These are phyloP conservation scores for Cathartes aura DNA, from an alignment of 2,113 vertebrate species.

Conservation along the genomic window DNA sequence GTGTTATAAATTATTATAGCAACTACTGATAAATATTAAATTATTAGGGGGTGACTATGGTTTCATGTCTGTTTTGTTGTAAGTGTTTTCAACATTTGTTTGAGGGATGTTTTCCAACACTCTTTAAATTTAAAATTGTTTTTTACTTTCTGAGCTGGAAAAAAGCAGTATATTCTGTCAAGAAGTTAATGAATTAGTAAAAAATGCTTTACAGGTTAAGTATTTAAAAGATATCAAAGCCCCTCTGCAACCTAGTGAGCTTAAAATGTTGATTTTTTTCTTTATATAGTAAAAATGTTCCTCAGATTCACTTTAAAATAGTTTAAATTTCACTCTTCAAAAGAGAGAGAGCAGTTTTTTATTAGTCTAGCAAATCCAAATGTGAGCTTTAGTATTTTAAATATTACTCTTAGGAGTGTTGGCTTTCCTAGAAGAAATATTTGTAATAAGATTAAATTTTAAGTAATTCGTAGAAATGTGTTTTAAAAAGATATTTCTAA, in stretches of 20 bases:
- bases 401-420: slow-evolving; percentile 33
- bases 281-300: background rate
- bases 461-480: slow-evolving; percentile 2
- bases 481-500: slow-evolving; percentile 1
- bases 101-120: slow-evolving; percentile 20
- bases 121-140: slow-evolving; percentile 21
- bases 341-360: slow-evolving; percentile 17
- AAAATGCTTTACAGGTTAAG: background rate
- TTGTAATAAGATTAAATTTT: slow-evolving; percentile 18
- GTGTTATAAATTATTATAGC: slow-evolving; percentile 49
- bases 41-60: slow-evolving; percentile 37
- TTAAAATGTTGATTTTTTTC: background rate
- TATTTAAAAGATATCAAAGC: background rate
- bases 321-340: slow-evolving; percentile 23
- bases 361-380: slow-evolving; percentile 25
- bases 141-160: background rate
- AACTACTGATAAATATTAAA: slow-evolving; percentile 56
- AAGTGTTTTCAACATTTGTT: slow-evolving; percentile 43
- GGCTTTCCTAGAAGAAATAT: slow-evolving; percentile 36
- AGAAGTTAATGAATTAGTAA: slow-evolving; percentile 1
- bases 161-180: slow-evolving; percentile 13
- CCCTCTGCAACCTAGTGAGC: background rate
- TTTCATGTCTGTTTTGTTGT: slow-evolving; percentile 47
- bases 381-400: slow-evolving; percentile 45
- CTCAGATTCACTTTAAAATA: slow-evolving; percentile 29